Percentiles rank a stretch among this genome's conserved stretches.
Evolutionary conservation across 2,113 vertebrate genomes (phyloP).

Genomic region (Anolis carolinensis): DNA sequence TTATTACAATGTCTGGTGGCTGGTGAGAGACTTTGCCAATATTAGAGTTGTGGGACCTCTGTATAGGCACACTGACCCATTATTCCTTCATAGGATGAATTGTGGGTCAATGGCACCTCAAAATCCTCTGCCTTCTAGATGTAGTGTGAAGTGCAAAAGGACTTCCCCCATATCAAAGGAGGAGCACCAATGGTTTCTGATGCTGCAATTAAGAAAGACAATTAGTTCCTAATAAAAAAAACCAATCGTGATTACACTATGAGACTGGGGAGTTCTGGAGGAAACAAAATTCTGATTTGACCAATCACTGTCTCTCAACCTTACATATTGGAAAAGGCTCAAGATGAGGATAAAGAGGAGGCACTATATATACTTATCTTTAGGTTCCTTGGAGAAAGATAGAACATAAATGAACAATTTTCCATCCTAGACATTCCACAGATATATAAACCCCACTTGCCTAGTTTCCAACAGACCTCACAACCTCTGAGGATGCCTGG

Average conservation of each 20-base stretch:
- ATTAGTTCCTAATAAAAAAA: neutral
- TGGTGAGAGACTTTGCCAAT: neutral
- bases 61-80: no score
- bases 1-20: neutral
- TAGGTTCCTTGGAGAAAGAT: neutral
- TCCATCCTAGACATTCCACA: no score
- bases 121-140: no score
- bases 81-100: no score
- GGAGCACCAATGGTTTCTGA: neutral
- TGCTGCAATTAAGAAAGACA: neutral
- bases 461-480: no score
- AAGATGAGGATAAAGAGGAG: neutral
- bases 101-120: no score
- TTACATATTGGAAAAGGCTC: neutral
- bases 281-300: no score
- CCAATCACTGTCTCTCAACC: neutral
- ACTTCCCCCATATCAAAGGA: neutral
- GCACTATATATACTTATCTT: neutral
- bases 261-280: no score
- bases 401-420: no score
- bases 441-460: no score
- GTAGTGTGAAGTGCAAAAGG: neutral
- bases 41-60: no score
- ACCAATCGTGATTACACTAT: neutral
- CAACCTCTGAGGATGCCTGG: no score